Conservation (phyloP, 2,888 invertebrate genomes). For the Drosophila mulleri region DNA sequence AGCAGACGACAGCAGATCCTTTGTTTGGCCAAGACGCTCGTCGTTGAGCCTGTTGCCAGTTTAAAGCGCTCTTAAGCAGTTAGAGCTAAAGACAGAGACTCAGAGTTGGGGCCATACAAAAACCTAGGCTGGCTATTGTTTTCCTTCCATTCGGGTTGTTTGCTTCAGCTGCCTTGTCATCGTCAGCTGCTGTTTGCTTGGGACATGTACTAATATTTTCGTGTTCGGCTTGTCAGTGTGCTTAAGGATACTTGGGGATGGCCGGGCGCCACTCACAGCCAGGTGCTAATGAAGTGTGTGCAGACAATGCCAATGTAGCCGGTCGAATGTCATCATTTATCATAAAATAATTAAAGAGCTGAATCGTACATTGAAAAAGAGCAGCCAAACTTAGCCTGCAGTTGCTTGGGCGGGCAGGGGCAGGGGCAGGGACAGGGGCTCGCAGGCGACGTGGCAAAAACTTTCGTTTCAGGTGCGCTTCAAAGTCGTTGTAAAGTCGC, state of each 20-base stretch:
- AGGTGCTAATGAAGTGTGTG: conserved; percentile 78
- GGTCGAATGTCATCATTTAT: conserved; percentile 83
- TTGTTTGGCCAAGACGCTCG: conserved; percentile 57
- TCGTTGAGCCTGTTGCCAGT: conserved; percentile 63
- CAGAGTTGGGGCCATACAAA: neutral
- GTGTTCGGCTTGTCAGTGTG: conserved; percentile 68
- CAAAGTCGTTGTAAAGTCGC: conserved; percentile 73
- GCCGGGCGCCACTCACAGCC: conserved; percentile 36
- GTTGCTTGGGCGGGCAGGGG: neutral
- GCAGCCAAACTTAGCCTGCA: conserved; percentile 45
- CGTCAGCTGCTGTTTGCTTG: conserved; percentile 74
- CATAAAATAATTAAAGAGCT: conserved; percentile 84
- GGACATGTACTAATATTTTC: conserved; percentile 75
- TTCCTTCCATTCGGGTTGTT: conserved; percentile 33
- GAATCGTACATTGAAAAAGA: conserved; percentile 50
- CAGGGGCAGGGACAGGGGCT: neutral
- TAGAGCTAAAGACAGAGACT: neutral
- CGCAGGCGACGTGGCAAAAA: conserved; percentile 16
- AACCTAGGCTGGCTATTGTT: conserved; percentile 53
- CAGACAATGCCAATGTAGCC: conserved; percentile 38
- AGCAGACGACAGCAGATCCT: conserved; percentile 19
- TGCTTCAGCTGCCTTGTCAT: conserved; percentile 63
- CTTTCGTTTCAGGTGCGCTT: conserved; percentile 75
- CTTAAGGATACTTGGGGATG: conserved; percentile 32
- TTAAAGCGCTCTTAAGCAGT: conserved; percentile 75